Evolutionary conservation across 2,113 vertebrate species (phyloP).

Genomic region (Neodontobutis hainanensis): DNA sequence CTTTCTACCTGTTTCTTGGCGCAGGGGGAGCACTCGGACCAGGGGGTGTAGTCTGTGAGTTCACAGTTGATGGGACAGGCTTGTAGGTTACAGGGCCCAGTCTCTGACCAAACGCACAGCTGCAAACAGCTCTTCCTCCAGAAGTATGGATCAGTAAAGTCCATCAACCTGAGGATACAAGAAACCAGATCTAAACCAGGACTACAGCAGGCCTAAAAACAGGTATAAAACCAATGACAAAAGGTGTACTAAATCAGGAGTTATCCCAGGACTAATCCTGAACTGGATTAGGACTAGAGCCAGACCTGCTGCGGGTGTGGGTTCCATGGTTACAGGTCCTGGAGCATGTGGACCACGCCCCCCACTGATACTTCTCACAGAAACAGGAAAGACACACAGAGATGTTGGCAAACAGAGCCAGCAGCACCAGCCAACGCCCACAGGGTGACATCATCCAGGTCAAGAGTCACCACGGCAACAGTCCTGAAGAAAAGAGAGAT

Average conservation of each 20-base stretch:
- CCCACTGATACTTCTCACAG: conserved; percentile 89
- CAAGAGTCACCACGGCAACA: neutral
- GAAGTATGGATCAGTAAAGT: conserved; percentile 76
- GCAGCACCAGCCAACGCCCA: conserved; percentile 28
- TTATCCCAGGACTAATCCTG: no score
- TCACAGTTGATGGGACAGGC: conserved; percentile 86
- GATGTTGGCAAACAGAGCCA: conserved; percentile 65
- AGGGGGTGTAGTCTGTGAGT: conserved; percentile 83
- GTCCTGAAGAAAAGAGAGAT: neutral
- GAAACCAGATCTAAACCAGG: neutral
- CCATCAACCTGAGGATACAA: conserved; percentile 71
- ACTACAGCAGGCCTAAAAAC: no score
- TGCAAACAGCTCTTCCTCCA: conserved; percentile 76
- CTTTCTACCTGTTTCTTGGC: conserved; percentile 83
- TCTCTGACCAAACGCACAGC: conserved; percentile 79
- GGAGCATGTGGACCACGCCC: conserved; percentile 85
- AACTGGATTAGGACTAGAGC: neutral
- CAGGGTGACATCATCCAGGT: conserved; percentile 51
- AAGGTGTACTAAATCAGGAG: neutral
- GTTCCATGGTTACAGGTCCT: conserved; percentile 85
- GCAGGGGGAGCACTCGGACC: conserved; percentile 92
- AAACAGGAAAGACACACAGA: conserved; percentile 77
- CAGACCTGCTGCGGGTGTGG: conserved; percentile 82
- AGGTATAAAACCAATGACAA: no score
- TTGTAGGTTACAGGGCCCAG: conserved; percentile 82